phyloP scores from a whole-genome alignment of 2,113 vertebrate genomes.

The Callipepla squamata region DNA sequence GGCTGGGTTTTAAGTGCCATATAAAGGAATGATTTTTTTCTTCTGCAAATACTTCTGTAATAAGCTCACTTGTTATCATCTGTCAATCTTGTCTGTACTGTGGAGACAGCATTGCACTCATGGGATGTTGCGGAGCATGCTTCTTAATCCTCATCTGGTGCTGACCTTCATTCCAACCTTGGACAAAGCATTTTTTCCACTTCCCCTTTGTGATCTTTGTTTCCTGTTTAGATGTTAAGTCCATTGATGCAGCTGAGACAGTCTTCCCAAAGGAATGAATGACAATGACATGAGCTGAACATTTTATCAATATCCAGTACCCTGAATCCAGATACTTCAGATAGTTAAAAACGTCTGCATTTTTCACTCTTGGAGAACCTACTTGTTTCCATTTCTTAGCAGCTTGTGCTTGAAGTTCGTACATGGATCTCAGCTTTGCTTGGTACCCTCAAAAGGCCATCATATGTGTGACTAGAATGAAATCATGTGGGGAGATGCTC shows the following conservation, averaged over 20 bases:
- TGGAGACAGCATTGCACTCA: background rate
- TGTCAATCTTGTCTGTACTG: background rate
- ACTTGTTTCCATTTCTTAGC: background rate
- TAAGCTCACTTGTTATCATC: background rate
- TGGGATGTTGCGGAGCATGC: background rate
- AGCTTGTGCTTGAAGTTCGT: background rate
- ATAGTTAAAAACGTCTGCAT: background rate
- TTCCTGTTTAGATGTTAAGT: background rate
- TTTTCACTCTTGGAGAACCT: background rate
- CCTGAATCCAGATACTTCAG: background rate
- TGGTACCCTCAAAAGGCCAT: background rate
- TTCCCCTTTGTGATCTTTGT: background rate
- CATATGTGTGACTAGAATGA: no score
- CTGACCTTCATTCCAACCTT: background rate
- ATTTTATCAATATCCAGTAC: background rate
- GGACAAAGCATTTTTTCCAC: background rate
- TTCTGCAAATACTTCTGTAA: background rate
- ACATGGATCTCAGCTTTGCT: background rate
- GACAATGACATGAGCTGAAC: rapidly evolving
- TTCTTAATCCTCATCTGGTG: background rate
- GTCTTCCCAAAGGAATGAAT: background rate
- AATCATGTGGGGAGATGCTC: background rate
- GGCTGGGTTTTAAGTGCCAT: background rate
- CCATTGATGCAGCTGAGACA: background rate
- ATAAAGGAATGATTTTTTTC: background rate